Evolutionary conservation across 2,888 invertebrate genomes (phyloP).

Genomic region (Cryptocheilus praepositus): DNA sequence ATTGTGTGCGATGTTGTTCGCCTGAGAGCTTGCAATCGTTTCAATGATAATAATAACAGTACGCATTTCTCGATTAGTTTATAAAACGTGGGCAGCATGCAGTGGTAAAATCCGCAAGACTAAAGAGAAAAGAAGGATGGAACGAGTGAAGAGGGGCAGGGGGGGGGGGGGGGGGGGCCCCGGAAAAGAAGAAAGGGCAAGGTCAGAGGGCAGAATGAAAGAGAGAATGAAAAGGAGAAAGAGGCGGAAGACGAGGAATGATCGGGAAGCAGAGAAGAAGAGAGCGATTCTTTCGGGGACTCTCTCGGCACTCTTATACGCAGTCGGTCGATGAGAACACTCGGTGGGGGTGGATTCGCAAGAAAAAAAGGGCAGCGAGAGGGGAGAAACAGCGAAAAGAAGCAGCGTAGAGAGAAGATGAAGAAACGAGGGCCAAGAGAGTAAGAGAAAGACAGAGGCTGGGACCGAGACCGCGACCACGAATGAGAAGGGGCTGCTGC

Average conservation of each 20-base stretch:
- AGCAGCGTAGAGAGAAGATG: conserved; percentile 29
- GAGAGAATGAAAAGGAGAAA: conserved; percentile 24
- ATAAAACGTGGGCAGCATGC: conserved; percentile 35
- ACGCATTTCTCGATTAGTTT: conserved; percentile 67
- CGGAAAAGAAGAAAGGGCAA: conserved; percentile 8
- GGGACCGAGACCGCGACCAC: too few relatives aligned
- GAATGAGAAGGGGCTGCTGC: conserved; percentile 16
- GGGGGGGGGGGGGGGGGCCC: not conserved
- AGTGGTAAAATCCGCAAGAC: conserved; percentile 4
- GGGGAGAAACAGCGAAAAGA: conserved; percentile 17
- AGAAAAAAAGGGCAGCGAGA: conserved; percentile 7
- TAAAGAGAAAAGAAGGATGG: conserved; percentile 7
- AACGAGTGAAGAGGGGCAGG: not conserved
- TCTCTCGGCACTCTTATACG: conserved; percentile 51
- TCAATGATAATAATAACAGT: conserved; percentile 66
- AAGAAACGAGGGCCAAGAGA: conserved; percentile 24
- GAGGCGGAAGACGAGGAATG: conserved; percentile 15
- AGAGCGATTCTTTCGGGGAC: conserved; percentile 27
- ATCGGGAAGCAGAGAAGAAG: conserved; percentile 23
- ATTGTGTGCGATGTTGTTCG: conserved; percentile 39
- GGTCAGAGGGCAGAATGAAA: conserved; percentile 3
- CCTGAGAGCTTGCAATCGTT: conserved; percentile 49
- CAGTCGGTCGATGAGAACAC: conserved; percentile 58
- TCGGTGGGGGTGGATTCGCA: conserved; percentile 53
- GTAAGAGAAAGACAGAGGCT: too few relatives aligned